Conservation (phyloP, 1,140 invertebrate species). For the Drosophila pachea region DNA sequence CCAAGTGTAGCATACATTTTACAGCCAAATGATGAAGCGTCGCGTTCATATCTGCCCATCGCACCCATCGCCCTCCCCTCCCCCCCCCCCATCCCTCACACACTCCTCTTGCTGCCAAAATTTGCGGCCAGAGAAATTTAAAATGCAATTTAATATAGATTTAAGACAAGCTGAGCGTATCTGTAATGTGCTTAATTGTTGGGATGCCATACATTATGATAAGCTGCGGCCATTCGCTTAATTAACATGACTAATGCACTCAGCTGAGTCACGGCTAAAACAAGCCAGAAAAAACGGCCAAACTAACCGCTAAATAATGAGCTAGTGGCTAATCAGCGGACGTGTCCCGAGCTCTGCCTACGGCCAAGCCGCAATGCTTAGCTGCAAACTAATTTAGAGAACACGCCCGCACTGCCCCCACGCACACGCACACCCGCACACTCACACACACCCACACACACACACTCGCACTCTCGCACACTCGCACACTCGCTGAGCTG, state of each 20-base stretch:
- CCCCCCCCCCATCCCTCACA: background rate
- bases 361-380: constrained; percentile 5
- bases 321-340: constrained; percentile 44
- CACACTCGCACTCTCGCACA: too few species aligned
- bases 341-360: constrained; percentile 12
- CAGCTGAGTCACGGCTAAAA: constrained; percentile 51
- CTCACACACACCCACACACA: constrained; percentile 11
- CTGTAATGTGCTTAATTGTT: constrained; percentile 43
- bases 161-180: constrained; percentile 22
- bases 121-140: constrained; percentile 32
- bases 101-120: constrained; percentile 3
- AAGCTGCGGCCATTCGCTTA: constrained; percentile 49
- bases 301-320: constrained; percentile 46
- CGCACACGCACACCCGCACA: constrained; percentile 11
- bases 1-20: constrained; percentile 53
- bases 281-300: constrained; percentile 11
- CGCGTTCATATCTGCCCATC: background rate
- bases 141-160: constrained; percentile 65
- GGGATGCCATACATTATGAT: constrained; percentile 46
- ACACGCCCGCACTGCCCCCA: too few species aligned
- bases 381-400: constrained; percentile 35
- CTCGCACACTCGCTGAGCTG: constrained; percentile 41
- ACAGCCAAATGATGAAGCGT: constrained; percentile 37
- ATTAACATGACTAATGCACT: constrained; percentile 71
- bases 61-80: background rate